Conservation (phyloP, 2,888 invertebrate species). For the Lasius fuliginosus region DNA sequence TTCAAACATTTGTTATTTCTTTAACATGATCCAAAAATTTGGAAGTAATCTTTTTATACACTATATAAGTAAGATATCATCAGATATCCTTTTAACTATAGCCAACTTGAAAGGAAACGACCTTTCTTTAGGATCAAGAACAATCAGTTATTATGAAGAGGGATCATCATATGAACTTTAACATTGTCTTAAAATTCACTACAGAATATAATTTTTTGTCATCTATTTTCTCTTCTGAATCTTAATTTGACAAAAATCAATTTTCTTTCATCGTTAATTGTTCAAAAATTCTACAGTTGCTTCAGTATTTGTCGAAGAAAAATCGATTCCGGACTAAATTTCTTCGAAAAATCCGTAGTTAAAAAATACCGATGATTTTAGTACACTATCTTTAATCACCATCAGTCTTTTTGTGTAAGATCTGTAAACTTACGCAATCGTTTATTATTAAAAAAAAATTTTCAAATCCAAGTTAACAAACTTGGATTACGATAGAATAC, state of each 20-base stretch:
- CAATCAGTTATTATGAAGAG: not conserved
- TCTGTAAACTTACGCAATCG: conserved; percentile 58
- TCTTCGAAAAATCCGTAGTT: not conserved
- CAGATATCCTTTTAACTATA: not conserved
- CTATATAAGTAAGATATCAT: not conserved
- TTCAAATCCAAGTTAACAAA: conserved; percentile 34
- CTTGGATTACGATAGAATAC: conserved; percentile 64
- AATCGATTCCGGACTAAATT: not conserved
- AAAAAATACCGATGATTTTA: conserved; percentile 16
- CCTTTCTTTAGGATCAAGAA: not conserved
- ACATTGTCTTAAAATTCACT: conserved; percentile 5
- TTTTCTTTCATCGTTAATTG: not conserved
- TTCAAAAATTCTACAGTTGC: not conserved
- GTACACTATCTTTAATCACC: conserved; percentile 23
- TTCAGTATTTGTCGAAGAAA: conserved; percentile 5
- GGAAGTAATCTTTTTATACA: not conserved
- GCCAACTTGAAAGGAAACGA: not conserved
- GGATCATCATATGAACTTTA: not conserved
- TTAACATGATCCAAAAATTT: not conserved
- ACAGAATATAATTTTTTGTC: not conserved
- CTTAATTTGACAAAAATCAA: not conserved
- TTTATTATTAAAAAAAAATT: conserved; percentile 46
- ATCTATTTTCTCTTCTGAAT: not conserved
- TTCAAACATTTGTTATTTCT: not conserved
- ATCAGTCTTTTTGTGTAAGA: conserved; percentile 69